phyloP scores from a whole-genome alignment of 1,140 invertebrate genomes.

The Kradibia gibbosae region DNA sequence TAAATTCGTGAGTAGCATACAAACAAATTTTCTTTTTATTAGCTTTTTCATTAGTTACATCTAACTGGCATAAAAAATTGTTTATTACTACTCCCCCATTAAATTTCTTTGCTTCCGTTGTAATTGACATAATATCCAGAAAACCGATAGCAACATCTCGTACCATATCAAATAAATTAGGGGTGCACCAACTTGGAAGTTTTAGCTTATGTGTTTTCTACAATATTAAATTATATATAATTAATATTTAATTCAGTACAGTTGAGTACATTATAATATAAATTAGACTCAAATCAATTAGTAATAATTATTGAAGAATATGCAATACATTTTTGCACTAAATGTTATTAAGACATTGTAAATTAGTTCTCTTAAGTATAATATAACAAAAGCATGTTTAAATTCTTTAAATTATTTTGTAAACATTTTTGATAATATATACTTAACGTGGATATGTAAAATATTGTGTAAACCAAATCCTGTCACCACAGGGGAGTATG shows the following conservation, averaged over 20 bases:
- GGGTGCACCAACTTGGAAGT: constrained; percentile 27
- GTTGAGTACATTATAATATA: not conserved
- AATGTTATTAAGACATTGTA: too few species aligned
- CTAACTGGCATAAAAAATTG: not conserved
- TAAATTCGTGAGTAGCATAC: constrained; percentile 31
- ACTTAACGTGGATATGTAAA: not conserved
- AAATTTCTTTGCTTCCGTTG: constrained; percentile 13
- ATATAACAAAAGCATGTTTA: too few species aligned
- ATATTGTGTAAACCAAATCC: not conserved
- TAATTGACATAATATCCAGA: not conserved
- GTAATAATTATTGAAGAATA: too few species aligned
- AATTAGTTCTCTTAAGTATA: too few species aligned
- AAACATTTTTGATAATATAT: constrained; percentile 5
- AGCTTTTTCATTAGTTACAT: not conserved
- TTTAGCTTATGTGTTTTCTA: not conserved
- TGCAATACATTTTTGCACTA: too few species aligned
- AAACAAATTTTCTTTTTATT: constrained; percentile 40
- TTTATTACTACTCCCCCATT: constrained; percentile 15
- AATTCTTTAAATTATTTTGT: constrained; percentile 15
- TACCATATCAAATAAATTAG: not conserved
- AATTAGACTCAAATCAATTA: not conserved
- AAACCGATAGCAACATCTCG: too few species aligned
- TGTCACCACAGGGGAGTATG: not conserved
- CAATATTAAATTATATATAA: not conserved
- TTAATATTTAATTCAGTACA: not conserved